Evolutionary conservation across 2,888 invertebrate species (phyloP), one percentile per base, ranked within the genome.

Genomic region (Colletes collaris): DNA sequence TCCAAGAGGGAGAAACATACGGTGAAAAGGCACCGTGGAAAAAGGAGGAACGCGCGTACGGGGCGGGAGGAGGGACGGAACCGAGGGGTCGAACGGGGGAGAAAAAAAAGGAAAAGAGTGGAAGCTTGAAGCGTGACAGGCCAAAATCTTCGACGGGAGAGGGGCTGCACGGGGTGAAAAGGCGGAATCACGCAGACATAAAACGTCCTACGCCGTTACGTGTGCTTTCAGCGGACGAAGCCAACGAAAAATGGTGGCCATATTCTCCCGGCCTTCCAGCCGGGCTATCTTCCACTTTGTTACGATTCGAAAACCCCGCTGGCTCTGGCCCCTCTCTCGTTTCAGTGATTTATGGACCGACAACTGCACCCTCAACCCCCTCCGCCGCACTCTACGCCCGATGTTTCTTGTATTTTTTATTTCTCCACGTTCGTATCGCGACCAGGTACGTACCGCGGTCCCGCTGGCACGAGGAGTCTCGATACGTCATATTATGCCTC

Each of bases 271-370:
- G 76, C 78, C 79, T 86, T 85, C 81, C 77, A 77, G 71, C 72
- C 76, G 56, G 79, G 77, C 86, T 86, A 85, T 84, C 83, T 83
- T 79, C 87, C 86, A 88, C 89, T 89, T 88, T 86, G 86, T 86
- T 89, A 88, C 87, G 86, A 86, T 83, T 90, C 84, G 89, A 89
- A 90, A 89, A 87, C 85, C 88, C 84, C 82, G 76, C 70, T 69
- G 79, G 80, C 72, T 74, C 73, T 37, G 58, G 62, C 68, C 70
- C 76, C 77, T 69, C 74, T 79, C 79, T 74, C 83, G 79, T 80
- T 80, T 37, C 83, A 59, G 79, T 82, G 83, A 82, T 82, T 83
- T 83, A 81, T 81, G 79, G 67, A 73, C 85, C 85, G 81, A 81
- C 81, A 81, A 76, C 81, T 76, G 60, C 69, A 76, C 46, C 72